Conservation (phyloP, 2,113 vertebrate species). For the Thamnaconus septentrionalis region DNA sequence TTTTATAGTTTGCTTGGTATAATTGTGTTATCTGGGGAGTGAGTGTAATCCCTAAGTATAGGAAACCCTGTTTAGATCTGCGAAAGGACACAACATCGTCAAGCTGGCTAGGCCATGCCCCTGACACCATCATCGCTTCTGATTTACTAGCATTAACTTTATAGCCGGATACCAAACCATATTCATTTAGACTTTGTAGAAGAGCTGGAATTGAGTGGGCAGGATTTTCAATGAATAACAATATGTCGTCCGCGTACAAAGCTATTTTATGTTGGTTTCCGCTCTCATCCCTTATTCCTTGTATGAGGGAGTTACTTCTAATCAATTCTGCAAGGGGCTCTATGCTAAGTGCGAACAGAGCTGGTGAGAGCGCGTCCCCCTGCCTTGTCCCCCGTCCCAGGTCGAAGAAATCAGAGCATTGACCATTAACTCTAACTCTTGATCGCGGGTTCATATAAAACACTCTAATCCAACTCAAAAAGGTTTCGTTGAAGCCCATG, state of each 20-base stretch:
- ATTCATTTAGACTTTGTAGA: neutral
- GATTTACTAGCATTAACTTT: neutral
- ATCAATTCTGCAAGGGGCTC: neutral
- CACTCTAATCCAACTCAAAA: neutral
- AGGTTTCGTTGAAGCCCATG: conserved; percentile 3
- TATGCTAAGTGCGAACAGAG: neutral
- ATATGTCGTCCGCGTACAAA: neutral
- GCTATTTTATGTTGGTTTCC: neutral
- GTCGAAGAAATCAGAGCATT: neutral
- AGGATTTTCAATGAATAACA: neutral
- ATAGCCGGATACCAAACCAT: neutral
- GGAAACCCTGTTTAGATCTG: neutral
- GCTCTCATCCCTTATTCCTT: neutral
- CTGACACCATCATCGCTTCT: neutral
- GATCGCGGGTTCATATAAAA: conserved; percentile 4
- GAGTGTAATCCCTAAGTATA: too few species aligned
- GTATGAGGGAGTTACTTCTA: neutral
- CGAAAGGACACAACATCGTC: neutral
- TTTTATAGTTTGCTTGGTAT: neutral
- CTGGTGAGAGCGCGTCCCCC: neutral
- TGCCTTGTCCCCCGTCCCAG: neutral
- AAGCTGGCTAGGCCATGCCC: neutral
- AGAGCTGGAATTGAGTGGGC: neutral
- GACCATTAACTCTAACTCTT: conserved; percentile 3
- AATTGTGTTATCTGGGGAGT: too few species aligned